Conservation (phyloP, 2,113 vertebrate genomes). For the Entosphenus tridentatus region DNA sequence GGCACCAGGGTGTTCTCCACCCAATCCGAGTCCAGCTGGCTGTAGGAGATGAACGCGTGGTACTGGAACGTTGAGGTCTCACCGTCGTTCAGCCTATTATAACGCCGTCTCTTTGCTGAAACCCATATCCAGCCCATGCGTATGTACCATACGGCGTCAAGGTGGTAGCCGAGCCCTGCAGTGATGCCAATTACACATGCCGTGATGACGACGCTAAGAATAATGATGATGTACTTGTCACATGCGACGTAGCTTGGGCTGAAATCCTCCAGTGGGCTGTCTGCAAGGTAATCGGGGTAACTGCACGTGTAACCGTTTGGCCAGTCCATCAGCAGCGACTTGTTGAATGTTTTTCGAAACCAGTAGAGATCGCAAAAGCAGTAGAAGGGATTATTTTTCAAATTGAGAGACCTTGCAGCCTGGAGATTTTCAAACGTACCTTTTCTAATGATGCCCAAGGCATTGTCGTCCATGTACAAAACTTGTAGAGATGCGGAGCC, state of each 20-base stretch:
- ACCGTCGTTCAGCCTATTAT: constrained; percentile 13
- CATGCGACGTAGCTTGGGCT: constrained; percentile 9
- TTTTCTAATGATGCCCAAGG: background rate
- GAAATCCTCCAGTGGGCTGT: constrained; percentile 1
- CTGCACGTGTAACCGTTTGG: constrained; percentile 6
- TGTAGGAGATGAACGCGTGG: constrained; percentile 27
- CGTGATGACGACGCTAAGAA: constrained; percentile 12
- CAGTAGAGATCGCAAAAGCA: constrained; percentile 9
- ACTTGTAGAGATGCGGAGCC: background rate
- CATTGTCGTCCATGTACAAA: background rate
- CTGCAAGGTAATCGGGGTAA: constrained; percentile 6
- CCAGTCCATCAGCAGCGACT: constrained; percentile 6
- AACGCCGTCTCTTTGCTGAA: constrained; percentile 17
- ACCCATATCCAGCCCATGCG: constrained; percentile 27
- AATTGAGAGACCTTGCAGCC: background rate
- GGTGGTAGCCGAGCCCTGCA: constrained; percentile 14
- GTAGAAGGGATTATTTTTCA: constrained; percentile 1
- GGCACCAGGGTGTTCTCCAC: constrained; percentile 18
- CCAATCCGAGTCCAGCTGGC: constrained; percentile 20
- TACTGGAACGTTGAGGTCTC: constrained; percentile 14
- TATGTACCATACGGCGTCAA: constrained; percentile 21
- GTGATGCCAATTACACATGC: constrained; percentile 7
- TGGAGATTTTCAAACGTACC: background rate
- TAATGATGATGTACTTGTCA: constrained; percentile 14
- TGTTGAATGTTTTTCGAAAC: constrained; percentile 6